Evolutionary conservation across 1,140 invertebrate species (phyloP), one percentile per base, ranked within the genome.

Genomic region (Hyles euphorbiae): DNA sequence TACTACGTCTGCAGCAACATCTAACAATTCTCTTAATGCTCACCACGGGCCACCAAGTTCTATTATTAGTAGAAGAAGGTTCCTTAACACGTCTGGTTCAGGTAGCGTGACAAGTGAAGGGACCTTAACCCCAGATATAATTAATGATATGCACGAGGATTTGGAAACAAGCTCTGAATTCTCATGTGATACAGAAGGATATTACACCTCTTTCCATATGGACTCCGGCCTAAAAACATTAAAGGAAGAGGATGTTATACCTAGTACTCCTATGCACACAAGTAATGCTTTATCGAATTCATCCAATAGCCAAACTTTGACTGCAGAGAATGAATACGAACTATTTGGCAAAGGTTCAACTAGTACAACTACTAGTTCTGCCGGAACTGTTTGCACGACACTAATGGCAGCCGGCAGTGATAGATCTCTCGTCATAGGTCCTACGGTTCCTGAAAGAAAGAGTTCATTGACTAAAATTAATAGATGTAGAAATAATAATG

Each of bases 141-240:
- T 94, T 59, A 90, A 92, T 52, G 92, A 93, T 58, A 90, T 94
- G 75, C 90, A 93, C 60, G 95, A 96, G 80, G 96, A 98, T 75
- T 94, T 95, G 45, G 97, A 98, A 84, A 97, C 95, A 3, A 96
- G 95, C 72, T 98, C 97, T 0, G 96, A 97, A 49, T 98, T 98
- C 85, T 98, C 97, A 4, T 97, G 97, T 74, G 98, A 99, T 79
- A 98, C 97, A 9, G 98, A 98, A 86, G 97, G 98, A 8, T 99
- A 98, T 83, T 99, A 98, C 83, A 99, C 98, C 0, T 98, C 97
- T 8, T 98, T 99, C 90, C 97, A 98, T 80, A 94, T 97, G 90
- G 98, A 99, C 83, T 98, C 96, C 57, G 98, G 97, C 2, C 83
- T 98, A 48, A 96, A 97, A 81, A 96, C 94, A 0, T 83, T 95